Evolutionary conservation across 2,888 invertebrate species (phyloP), one percentile per base, ranked within the genome.

Genomic region (Aphidius colemani): DNA sequence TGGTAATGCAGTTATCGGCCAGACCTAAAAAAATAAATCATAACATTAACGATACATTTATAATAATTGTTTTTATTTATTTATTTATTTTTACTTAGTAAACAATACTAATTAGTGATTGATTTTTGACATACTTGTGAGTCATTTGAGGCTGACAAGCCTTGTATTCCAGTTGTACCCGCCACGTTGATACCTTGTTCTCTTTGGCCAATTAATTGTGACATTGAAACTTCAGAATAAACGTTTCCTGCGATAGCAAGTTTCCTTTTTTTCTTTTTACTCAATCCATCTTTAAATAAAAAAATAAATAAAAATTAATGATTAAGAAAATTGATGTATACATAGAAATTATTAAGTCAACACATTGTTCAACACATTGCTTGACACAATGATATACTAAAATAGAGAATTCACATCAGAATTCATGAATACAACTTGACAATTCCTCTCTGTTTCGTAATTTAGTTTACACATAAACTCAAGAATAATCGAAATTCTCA

Each of bases 201-300:
- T 72, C 88, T 85, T 75, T 89, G 89, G 67, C 87, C 87, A 83
- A 88, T 84, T 72, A 90, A 83, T 80, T 89, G 89, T 61, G 89
- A 88, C 63, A 89, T 87, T 71, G 87, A 87, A 75, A 88, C 86
- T 68, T 88, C 88, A 64, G 86, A 83, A 78, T 86, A 85, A 70
- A 87, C 85, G 66, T 86, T 85, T 53, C 85, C 83, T 70, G 88
- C 84, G 80, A 87, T 88, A 82, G 88, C 86, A 80, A 87, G 86
- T 83, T 89, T 90, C 70, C 84, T 81, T 82, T 89, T 90, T 78
- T 88, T 86, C 67, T 84, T 82, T 63, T 84, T 81, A 69, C 82
- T 82, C 73, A 85, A 85, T 72, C 83, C 84, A 78, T 85, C 85
- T 83, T 85, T 53, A 82, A 77, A 68, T 67, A 71, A 73, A 72